Base-by-base conservation (phyloP, 2,888 invertebrate genomes). In the Auanema sp. region DNA sequence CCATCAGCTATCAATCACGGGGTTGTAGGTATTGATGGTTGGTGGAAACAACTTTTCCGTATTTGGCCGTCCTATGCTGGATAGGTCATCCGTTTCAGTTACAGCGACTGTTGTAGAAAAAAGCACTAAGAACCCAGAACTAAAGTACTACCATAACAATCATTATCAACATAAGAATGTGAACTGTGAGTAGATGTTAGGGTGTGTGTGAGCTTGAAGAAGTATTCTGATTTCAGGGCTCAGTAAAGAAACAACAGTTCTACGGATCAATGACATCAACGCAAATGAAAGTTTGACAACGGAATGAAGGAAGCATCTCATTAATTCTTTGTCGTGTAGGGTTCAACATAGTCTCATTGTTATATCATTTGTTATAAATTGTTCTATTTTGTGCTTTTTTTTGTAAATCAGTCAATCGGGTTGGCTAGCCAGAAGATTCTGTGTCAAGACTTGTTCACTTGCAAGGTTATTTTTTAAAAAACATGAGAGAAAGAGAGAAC, bases 41-140 rank as follows among this genome's bases (percentile, higher is more conserved):
- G 86, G 86, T 33, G 83, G 85, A 24, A 76, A 78, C 64, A 85
- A 86, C 64, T 86, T 87, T 71, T 84, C 85, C 3, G 64, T 87
- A 8, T 66, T 86, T 58, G 86, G 86, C 11, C 80, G 85, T 62
- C 86, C 86, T 4, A 41, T 86, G 4, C 74, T 86, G 41, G 83
- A 83, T 84, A 81, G 78, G 10, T 69, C 80, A 16, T 52, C 80
- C 24, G 85, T 85, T 0, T 71, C 75, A 16, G 84, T 87, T 2
- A 84, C 85, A 60, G 87, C 86, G 2, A 85, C 85, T 12, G 86
- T 87, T 4, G 84, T 86, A 41, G 86, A 86, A 72, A 86, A 86
- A 75, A 78, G 73, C 16, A 73, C 74, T 11, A 78, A 76, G 53
- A 71, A 67, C 8, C 81, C 81, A 18, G 78, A 81, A 58, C 62